These are phyloP conservation scores for Eilema sororculum DNA, from an alignment of 2,888 invertebrate species.

Conservation along the genomic window DNA sequence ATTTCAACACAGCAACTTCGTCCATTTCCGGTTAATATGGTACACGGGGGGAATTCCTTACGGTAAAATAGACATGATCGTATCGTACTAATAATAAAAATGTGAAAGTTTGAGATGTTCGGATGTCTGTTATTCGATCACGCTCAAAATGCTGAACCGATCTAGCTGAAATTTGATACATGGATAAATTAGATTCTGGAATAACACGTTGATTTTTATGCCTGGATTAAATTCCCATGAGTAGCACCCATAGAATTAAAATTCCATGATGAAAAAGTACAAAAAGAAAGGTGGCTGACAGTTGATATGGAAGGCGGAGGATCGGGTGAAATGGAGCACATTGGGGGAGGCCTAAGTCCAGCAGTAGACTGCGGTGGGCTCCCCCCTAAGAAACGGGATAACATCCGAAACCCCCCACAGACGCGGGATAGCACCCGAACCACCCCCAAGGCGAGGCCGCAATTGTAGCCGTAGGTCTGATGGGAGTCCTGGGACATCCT, in stretches of 20 bases:
- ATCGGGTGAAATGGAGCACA: too few species aligned
- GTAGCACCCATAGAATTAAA: not conserved
- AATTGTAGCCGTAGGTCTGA: too few species aligned
- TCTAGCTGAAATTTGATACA: not conserved
- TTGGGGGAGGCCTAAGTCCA: too few species aligned
- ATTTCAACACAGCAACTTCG: slow-evolving; percentile 1
- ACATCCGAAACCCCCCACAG: too few species aligned
- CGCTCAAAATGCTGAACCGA: not conserved
- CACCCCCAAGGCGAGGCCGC: too few species aligned
- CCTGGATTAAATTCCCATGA: not conserved
- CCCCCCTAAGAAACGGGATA: too few species aligned
- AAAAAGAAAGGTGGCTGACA: too few species aligned
- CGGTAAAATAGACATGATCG: not conserved
- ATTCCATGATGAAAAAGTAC: too few species aligned
- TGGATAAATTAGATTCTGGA: not conserved
- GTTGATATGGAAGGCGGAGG: too few species aligned
- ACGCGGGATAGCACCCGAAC: too few species aligned
- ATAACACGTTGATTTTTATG: not conserved
- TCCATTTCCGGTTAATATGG: not conserved
- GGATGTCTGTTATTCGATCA: not conserved
- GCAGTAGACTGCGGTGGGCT: too few species aligned
- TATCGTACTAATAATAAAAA: not conserved
- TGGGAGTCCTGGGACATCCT: too few species aligned
- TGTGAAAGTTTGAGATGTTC: not conserved
- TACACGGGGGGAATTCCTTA: not conserved